A percentile compares a stretch with the other conserved stretches of the same genome.
phyloP scores from a whole-genome alignment of 2,113 vertebrate genomes.

The Upupa epops region DNA sequence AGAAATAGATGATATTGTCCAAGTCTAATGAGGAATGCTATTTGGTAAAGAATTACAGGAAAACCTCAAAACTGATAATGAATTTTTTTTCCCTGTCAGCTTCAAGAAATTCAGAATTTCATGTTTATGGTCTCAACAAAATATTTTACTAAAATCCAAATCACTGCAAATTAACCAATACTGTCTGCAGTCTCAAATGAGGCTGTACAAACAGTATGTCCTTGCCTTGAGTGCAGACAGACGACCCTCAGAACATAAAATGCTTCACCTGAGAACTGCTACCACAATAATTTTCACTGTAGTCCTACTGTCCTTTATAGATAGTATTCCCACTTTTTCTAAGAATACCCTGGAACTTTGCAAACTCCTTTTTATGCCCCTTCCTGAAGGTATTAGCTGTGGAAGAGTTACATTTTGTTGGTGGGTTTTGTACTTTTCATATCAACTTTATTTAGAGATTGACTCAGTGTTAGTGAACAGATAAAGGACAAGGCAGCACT shows the following conservation, averaged over 20 bases:
- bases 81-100: background rate
- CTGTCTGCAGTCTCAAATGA: background rate
- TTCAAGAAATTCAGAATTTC: background rate
- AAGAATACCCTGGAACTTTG: background rate
- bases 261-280: background rate
- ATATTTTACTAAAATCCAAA: background rate
- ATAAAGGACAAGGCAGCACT: background rate
- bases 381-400: background rate
- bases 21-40: background rate
- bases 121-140: background rate
- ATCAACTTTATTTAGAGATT: background rate
- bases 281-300: background rate
- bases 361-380: accelerated
- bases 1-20: no score
- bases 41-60: background rate
- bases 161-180: background rate
- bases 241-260: background rate
- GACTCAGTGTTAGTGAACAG: background rate
- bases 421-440: background rate
- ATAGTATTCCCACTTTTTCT: background rate
- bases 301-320: background rate
- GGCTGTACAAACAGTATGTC: background rate
- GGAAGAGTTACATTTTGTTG: background rate
- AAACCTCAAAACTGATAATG: background rate
- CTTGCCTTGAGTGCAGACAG: background rate